phyloP scores from a whole-genome alignment of 2,888 invertebrate genomes.

The Galerucella calmariensis region DNA sequence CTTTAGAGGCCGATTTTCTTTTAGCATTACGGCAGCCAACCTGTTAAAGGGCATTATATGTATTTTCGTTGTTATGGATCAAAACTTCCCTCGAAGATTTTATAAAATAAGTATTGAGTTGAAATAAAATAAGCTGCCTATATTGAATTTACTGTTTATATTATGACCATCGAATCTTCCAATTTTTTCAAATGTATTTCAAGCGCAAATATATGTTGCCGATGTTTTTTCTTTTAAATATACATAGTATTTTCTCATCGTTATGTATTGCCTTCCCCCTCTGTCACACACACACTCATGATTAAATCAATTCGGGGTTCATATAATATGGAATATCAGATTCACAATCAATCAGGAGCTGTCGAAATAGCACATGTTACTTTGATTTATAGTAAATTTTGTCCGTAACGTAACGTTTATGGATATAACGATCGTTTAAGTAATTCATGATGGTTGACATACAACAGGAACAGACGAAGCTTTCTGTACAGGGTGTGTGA shows the following conservation, averaged over 20 bases:
- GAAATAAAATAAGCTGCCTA: no score
- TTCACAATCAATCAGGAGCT: slow-evolving; percentile 35
- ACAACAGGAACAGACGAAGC: slow-evolving; percentile 12
- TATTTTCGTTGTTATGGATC: no score
- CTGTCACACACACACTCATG: slow-evolving; percentile 18
- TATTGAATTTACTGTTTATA: no score
- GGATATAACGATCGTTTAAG: slow-evolving; percentile 44
- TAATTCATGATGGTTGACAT: slow-evolving; percentile 38
- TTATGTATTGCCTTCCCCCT: background rate
- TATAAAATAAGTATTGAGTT: no score
- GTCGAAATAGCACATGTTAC: slow-evolving; percentile 40
- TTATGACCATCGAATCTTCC: no score
- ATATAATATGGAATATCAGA: slow-evolving; percentile 13
- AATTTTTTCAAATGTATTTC: no score
- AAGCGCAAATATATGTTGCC: no score
- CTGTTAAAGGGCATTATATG: no score
- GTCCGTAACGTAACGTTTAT: slow-evolving; percentile 21
- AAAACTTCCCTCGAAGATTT: no score
- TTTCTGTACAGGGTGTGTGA: background rate
- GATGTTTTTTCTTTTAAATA: no score
- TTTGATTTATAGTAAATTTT: slow-evolving; percentile 40
- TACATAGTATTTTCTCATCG: background rate
- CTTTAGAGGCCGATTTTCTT: no score
- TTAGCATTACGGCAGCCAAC: no score
- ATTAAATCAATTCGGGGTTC: slow-evolving; percentile 25